Base-by-base conservation (phyloP, 2,888 invertebrate genomes). In the Amphipyra tragopoginis region DNA sequence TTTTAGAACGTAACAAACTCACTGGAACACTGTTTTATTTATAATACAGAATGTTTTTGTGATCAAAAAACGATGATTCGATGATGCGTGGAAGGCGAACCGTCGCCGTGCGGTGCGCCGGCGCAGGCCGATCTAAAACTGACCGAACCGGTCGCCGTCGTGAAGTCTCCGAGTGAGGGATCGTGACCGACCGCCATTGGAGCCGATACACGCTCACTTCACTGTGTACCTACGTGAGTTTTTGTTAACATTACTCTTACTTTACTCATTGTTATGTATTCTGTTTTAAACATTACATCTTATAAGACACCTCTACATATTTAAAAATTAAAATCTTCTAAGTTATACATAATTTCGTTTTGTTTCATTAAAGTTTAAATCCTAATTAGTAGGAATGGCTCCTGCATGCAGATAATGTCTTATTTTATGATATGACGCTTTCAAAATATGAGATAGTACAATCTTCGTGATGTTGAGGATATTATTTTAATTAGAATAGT, bases 71-170 rank as follows among this genome's bases (percentile, higher is more conserved):
- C 81, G 85, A 82, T 80, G 81, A 80, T 84, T 80, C 81, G 83
- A 83, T 83, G 78, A 79, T 77, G 83, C 86, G 84, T 82, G 85
- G 82, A 83, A 56, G 79, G 78, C 82, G 77, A 76, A 79, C 80
- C 75, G 75, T 77, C 74, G 75, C 74, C 72, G 74, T 75, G 79
- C 80, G 85, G 72, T 73, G 80, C 80, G 85, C 82, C 72, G 70
- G 93, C 92, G 89, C 93, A 85, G 84, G 81, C 83, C 85, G 83
- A 84, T 85, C 88, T 90, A 88, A 90, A 93, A 94, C 93, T 93
- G 92, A 92, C 83, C 94, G 82, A 90, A 94, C 94, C 89, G 89
- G 93, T 92, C 78, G 75, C 51, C 64, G 80, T 68, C 78, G 77
- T 89, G 92, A 92, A 93, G 92, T 86, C 77, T 77, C 75, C 70